phyloP scores from a whole-genome alignment of 2,888 invertebrate genomes.

The Venusia cambrica region DNA sequence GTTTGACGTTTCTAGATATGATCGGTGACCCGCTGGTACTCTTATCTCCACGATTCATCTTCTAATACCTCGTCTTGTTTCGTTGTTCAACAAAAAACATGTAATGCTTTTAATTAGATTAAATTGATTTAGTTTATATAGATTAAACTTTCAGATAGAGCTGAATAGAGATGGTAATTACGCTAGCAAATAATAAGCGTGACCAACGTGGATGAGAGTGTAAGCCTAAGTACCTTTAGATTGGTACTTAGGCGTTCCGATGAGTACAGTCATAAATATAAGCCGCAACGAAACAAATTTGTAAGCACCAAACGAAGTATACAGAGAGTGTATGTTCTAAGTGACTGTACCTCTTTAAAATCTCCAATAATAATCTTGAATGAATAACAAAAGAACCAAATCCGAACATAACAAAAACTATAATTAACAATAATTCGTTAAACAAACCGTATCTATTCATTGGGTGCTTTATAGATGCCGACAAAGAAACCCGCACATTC shows the following conservation, averaged over 20 bases:
- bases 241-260: constrained; percentile 19
- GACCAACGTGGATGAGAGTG: constrained; percentile 41
- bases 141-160: constrained; percentile 62
- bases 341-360: constrained; percentile 16
- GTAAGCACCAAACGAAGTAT: constrained; percentile 8
- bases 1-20: constrained; percentile 73
- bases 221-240: too few relatives aligned
- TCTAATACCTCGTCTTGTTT: constrained; percentile 76
- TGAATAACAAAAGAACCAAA: constrained; percentile 32
- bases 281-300: constrained; percentile 10
- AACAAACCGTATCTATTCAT: constrained; percentile 57
- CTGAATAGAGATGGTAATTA: constrained; percentile 67
- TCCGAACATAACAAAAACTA: constrained; percentile 42
- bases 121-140: constrained; percentile 75
- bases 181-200: constrained; percentile 68
- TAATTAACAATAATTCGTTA: constrained; percentile 73
- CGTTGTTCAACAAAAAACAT: constrained; percentile 74
- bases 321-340: not conserved
- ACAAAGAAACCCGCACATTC: constrained; percentile 39
- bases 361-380: constrained; percentile 29
- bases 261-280: constrained; percentile 2
- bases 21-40: constrained; percentile 73
- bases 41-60: constrained; percentile 74
- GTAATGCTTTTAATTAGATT: constrained; percentile 81
- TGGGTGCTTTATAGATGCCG: constrained; percentile 57